These are phyloP conservation scores for Caenorhabditis sp. DNA, from an alignment of 2,888 invertebrate genomes.

Conservation along the genomic window DNA sequence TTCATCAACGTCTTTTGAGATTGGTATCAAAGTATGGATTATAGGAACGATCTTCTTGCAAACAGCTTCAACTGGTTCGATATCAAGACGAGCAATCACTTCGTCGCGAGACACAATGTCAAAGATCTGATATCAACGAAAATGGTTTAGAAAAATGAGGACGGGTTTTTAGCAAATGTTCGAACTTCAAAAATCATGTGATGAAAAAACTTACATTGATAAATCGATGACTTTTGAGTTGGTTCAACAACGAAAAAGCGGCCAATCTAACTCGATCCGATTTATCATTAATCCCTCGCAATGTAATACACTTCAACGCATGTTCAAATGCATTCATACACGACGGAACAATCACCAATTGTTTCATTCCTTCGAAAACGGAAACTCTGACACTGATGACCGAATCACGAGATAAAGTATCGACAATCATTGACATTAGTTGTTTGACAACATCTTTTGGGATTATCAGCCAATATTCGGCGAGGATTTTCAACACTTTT, in stretches of 20 bases:
- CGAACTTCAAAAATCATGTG: neutral
- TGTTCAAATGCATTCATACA: slow-evolving; percentile 30
- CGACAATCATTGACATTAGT: slow-evolving; percentile 15
- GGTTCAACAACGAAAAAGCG: slow-evolving; percentile 11
- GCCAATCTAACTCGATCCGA: slow-evolving; percentile 32
- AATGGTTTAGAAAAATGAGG: no score
- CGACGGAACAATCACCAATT: slow-evolving; percentile 12
- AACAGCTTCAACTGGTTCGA: slow-evolving; percentile 39
- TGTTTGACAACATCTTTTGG: slow-evolving; percentile 18
- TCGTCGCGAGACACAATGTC: slow-evolving; percentile 29
- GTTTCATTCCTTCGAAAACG: slow-evolving; percentile 19
- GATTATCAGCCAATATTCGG: slow-evolving; percentile 27
- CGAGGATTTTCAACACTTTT: slow-evolving; percentile 13
- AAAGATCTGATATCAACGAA: slow-evolving; percentile 27
- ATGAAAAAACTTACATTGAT: slow-evolving; percentile 16
- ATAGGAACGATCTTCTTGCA: slow-evolving; percentile 31
- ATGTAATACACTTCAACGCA: slow-evolving; percentile 17
- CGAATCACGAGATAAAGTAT: slow-evolving; percentile 19
- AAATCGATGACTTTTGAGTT: slow-evolving; percentile 29
- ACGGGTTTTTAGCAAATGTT: neutral
- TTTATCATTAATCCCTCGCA: slow-evolving; percentile 28
- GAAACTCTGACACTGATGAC: slow-evolving; percentile 26
- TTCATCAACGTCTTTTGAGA: slow-evolving; percentile 19
- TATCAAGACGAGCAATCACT: slow-evolving; percentile 33
- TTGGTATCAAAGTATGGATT: slow-evolving; percentile 22